Base-by-base conservation (phyloP, 2,113 vertebrate species). In the Ginglymostoma cirratum region DNA sequence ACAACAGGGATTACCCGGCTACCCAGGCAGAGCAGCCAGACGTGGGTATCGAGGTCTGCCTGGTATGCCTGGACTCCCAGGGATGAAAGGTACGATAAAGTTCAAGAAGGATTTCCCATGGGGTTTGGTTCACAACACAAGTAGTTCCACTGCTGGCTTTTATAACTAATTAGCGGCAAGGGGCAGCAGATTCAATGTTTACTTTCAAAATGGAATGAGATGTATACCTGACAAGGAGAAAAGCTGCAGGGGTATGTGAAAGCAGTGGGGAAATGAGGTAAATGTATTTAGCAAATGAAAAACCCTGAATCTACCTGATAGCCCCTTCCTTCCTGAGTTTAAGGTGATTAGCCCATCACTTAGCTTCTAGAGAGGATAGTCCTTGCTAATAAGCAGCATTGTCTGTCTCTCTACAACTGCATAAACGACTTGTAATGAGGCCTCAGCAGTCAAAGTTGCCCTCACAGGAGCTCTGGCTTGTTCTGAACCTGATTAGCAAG, bases 1-100 rank as follows among this genome's bases (percentile, higher is more conserved):
- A 66, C 97, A 97, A 21, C 96, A 96, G 90, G 98, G 98, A 48
- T 90, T 96, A 5, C 96, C 96, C 52, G 98, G 98, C 17, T 98
- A 98, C 96, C 97, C 98, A 27, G 98, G 98, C 45, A 97, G 97
- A 42, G 96, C 96, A 67, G 98, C 98, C 5, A 92, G 96, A 61
- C 97, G 97, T 0, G 98, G 98, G 70, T 98, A 98, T 96, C 97
- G 97, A 38, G 98, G 98, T 34, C 96, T 97, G 65, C 97, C 97
- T 24, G 98, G 98, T 55, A 70, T 97, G 80, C 98, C 97, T 45
- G 98, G 98, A 34, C 96, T 96, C 0, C 96, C 96, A 72, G 98
- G 98, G 85, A 96, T 97, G 10, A 98, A 98, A 98, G 98, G 98
- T 98, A 96, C 97, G 65, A n/a, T 23, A 83, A 70, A 42, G 27